Conservation (phyloP, 2,113 vertebrate species). For the Psittacula cyanocephala region DNA sequence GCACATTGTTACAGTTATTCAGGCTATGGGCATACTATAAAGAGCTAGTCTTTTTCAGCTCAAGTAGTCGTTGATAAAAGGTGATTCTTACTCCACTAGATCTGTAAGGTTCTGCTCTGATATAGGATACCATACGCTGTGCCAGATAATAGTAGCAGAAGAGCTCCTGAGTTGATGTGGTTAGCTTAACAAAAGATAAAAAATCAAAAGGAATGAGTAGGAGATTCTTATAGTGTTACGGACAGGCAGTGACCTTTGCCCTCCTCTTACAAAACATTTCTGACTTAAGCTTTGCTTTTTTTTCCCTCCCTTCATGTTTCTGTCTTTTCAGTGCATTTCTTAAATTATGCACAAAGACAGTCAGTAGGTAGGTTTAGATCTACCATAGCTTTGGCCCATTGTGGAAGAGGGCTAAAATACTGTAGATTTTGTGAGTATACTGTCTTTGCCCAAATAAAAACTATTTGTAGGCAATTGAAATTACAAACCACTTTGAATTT, state of each 20-base stretch:
- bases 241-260: neutral
- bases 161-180: neutral
- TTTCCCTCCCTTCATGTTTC: neutral
- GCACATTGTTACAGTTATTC: neutral
- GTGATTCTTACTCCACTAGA: neutral
- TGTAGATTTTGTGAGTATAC: neutral
- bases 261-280: neutral
- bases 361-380: neutral
- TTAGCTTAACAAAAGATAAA: neutral
- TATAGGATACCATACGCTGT: neutral
- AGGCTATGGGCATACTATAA: neutral
- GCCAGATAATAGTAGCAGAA: neutral
- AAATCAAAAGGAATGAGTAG: neutral
- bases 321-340: neutral
- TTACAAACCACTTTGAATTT: neutral
- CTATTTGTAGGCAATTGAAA: neutral
- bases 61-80: neutral
- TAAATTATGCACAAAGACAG: neutral
- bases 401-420: neutral
- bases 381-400: neutral
- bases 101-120: neutral
- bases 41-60: neutral
- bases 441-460: neutral
- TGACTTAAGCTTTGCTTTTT: neutral
- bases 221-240: neutral